Evolutionary conservation across 2,113 vertebrate species (phyloP).

Genomic region (Seriola aureovittata): DNA sequence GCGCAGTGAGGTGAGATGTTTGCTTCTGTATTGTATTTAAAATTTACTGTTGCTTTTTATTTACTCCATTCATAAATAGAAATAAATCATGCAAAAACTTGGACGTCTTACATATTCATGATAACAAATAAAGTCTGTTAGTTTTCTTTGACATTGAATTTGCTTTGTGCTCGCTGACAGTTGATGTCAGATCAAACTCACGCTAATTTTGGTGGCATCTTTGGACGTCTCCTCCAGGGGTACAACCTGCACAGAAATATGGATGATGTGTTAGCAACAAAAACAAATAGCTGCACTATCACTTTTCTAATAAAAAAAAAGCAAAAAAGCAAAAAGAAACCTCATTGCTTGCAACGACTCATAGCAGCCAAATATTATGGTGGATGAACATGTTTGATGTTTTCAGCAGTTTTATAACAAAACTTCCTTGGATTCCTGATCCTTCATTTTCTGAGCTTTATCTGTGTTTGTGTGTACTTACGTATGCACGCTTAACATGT

Average conservation of each 20-base stretch:
- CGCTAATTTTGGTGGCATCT: constrained; percentile 96
- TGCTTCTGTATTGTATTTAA: no score
- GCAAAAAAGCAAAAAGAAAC: background rate
- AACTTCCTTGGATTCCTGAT: background rate
- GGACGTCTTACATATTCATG: background rate
- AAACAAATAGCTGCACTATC: constrained; percentile 26
- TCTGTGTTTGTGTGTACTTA: background rate
- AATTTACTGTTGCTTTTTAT: background rate
- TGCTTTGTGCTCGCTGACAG: constrained; percentile 5
- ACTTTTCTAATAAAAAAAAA: background rate
- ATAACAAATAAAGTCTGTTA: background rate
- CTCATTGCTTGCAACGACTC: background rate
- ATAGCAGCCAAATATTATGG: background rate
- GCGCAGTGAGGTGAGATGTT: no score
- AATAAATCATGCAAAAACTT: background rate
- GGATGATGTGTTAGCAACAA: constrained; percentile 27
- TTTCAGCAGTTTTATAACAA: constrained; percentile 13
- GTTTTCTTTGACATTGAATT: constrained; percentile 20
- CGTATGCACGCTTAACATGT: background rate
- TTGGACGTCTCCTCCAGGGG: constrained; percentile 88
- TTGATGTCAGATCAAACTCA: constrained; percentile 83
- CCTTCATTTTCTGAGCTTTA: constrained; percentile 10
- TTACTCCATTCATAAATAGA: background rate
- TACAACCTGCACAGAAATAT: constrained; percentile 84
- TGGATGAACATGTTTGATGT: constrained; percentile 9